Percentiles rank a stretch among this genome's conserved stretches.
Conservation (phyloP, 2,113 vertebrate genomes). For the Phaethornis superciliosus region DNA sequence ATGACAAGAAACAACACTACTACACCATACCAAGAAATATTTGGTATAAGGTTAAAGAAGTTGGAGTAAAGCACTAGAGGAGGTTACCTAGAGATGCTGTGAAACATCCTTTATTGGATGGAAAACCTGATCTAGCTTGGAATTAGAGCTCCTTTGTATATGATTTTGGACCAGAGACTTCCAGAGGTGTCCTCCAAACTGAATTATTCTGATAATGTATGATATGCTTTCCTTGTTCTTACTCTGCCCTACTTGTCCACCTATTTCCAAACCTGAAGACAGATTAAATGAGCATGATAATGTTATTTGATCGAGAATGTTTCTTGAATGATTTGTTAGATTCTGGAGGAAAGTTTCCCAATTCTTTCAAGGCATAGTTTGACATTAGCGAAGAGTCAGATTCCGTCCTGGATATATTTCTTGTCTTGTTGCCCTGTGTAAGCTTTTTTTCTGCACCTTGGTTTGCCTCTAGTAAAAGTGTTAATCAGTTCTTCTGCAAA, state of each 20-base stretch:
- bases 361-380: not conserved
- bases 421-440: not conserved
- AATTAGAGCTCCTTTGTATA: accelerated
- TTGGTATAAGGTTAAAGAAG: not conserved
- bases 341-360: not conserved
- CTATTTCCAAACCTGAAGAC: not conserved
- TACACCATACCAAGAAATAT: not conserved
- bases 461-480: not conserved
- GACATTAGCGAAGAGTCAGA: not conserved
- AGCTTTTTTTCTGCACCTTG: not conserved
- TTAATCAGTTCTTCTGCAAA: not conserved
- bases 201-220: not conserved
- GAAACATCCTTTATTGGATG: not conserved
- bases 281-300: not conserved
- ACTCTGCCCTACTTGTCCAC: not conserved
- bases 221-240: not conserved
- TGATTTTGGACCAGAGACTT: not conserved
- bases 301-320: not conserved
- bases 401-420: not conserved
- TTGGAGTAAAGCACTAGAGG: not conserved
- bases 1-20: not conserved
- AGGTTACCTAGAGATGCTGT: not conserved
- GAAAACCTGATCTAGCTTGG: not conserved
- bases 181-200: not conserved
- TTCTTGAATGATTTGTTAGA: not conserved